Evolutionary conservation across 2,113 vertebrate species (phyloP), one percentile per base, ranked within the genome.

Genomic region (Tenrec ecaudatus): DNA sequence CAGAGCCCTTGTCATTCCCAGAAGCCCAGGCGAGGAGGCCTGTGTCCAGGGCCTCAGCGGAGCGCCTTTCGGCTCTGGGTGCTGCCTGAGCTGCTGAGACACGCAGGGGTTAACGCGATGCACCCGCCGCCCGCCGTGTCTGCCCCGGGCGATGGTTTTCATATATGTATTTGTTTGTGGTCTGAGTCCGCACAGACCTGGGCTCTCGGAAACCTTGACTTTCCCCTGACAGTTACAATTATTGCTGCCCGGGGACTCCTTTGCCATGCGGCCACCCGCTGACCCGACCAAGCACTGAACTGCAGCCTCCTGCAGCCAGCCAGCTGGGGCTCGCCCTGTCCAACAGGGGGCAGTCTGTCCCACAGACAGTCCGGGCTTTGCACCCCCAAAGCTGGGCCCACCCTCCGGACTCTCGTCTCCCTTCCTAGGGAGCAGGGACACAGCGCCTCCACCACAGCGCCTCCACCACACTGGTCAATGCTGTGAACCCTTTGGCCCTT

Each of bases 211-310:
- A 97, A 97, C 98, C 98, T 97, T 96, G 97, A 96, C 98, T 73
- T 97, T 96, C 97, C 94, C 91, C 97, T 98, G 98, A 98, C 98
- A 97, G 96, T 97, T 97, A 97, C 96, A 96, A 97, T 98, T 97
- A 98, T 97, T 98, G 97, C 96, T 86, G 96, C 98, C 97, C 86
- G 88, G 98, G 98, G 98, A 98, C 95, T 97, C 97, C 97, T 98
- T 98, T 98, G 97, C 98, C 96, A 95, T 86, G 96, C 82, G 47
- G 96, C 95, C 89, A 96, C 97, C 97, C 75, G 94, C 97, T 97
- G 98, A 98, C 97, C 97, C 53, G 88, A 97, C 96, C 97, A 96
- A 93, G 95, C 97, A 96, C 95, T 95, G 33, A 93, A 96, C 97
- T 97, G 97, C 96, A 95, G 96, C 96, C 90, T 1, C 38, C 95